phyloP scores from a whole-genome alignment of 1,140 invertebrate species.

The Diachasmimorpha longicaudata region DNA sequence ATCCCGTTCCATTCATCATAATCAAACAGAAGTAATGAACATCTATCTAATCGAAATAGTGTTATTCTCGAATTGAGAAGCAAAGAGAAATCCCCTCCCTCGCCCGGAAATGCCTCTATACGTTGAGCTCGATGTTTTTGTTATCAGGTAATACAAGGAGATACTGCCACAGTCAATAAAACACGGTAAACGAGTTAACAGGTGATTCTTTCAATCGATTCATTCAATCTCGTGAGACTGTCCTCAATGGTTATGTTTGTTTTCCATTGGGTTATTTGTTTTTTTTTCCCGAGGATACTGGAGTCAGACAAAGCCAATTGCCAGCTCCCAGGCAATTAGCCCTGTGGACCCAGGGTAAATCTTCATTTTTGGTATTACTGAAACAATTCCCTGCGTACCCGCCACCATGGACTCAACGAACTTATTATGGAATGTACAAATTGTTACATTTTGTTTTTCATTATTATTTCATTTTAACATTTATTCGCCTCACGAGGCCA shows the following conservation, averaged over 20 bases:
- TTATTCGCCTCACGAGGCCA: constrained; percentile 4
- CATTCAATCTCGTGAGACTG: not conserved
- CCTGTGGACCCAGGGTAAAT: constrained; percentile 10
- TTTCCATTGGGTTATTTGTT: not conserved
- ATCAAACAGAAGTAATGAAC: not conserved
- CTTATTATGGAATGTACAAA: constrained; percentile 72
- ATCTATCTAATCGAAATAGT: not conserved
- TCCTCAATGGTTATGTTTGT: not conserved
- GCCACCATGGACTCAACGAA: constrained; percentile 60
- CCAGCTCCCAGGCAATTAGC: constrained; percentile 41
- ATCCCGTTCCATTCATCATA: constrained; percentile 1
- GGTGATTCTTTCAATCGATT: constrained; percentile 1
- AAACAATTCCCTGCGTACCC: not conserved
- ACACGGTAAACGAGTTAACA: constrained; percentile 37
- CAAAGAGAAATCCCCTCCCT: constrained; percentile 1
- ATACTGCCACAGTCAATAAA: constrained; percentile 49
- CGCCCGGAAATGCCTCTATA: constrained; percentile 41
- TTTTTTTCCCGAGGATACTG: not conserved
- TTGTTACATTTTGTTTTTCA: constrained; percentile 54
- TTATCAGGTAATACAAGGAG: constrained; percentile 31
- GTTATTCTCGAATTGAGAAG: not conserved
- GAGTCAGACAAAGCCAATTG: constrained; percentile 21
- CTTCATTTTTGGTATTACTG: not conserved
- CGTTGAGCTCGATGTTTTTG: constrained; percentile 44
- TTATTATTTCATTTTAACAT: constrained; percentile 14